phyloP scores from a whole-genome alignment of 2,797 vertebrate species.

The Diplodus sargus region DNA sequence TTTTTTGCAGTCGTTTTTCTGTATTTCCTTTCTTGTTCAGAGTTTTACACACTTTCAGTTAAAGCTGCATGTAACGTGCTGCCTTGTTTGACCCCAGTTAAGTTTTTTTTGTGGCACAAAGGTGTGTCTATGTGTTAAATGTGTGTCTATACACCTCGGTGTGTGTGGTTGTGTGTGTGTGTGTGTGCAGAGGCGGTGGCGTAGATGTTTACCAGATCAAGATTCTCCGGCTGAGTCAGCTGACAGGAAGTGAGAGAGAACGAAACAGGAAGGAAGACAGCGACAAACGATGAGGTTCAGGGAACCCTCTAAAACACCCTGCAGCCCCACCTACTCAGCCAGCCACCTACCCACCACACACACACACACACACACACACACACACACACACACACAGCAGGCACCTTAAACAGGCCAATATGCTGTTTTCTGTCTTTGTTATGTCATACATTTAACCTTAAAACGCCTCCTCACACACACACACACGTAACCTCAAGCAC shows the following conservation, averaged over 20 bases:
- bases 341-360: constrained; percentile 29
- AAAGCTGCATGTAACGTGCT: too few species aligned
- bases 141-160: neutral
- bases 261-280: constrained; percentile 79
- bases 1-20: constrained; percentile 24
- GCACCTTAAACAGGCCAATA: constrained; percentile 1
- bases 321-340: constrained; percentile 55
- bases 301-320: constrained; percentile 84
- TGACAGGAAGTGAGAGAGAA: constrained; percentile 85
- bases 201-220: constrained; percentile 79
- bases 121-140: too few species aligned
- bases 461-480: constrained; percentile 28
- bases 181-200: constrained; percentile 26
- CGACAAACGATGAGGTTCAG: constrained; percentile 80
- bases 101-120: too few species aligned
- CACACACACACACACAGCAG: constrained; percentile 9
- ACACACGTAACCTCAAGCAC: constrained; percentile 21
- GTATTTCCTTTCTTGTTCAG: neutral
- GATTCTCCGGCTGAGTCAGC: constrained; percentile 81
- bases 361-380: neutral
- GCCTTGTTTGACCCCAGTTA: too few species aligned
- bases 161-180: constrained; percentile 12
- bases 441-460: constrained; percentile 24
- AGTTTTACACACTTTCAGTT: neutral
- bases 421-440: constrained; percentile 26